Conservation (phyloP, 2,888 invertebrate genomes). For the Actias luna region DNA sequence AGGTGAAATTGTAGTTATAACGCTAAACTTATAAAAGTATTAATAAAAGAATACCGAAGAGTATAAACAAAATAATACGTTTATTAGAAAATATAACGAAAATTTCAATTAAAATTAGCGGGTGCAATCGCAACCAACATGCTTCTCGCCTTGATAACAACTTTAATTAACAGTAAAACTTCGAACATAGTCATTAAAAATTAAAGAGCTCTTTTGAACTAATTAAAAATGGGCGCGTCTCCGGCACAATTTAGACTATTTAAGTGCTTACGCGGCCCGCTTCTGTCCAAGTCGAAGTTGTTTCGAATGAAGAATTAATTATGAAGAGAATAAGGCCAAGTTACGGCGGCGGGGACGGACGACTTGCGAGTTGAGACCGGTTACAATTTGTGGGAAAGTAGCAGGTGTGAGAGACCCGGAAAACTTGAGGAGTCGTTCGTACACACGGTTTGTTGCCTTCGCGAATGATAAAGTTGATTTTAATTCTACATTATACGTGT, state of each 20-base stretch:
- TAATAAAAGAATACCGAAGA: no score
- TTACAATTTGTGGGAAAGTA: constrained; percentile 78
- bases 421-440: constrained; percentile 62
- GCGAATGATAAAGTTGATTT: constrained; percentile 77
- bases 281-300: constrained; percentile 73
- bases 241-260: constrained; percentile 76
- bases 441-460: constrained; percentile 77
- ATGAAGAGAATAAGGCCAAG: constrained; percentile 72
- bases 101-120: constrained; percentile 37
- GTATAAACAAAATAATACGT: not conserved
- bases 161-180: constrained; percentile 61
- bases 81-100: not conserved
- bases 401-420: constrained; percentile 70
- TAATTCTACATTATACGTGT: constrained; percentile 73
- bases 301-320: constrained; percentile 81
- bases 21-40: no score
- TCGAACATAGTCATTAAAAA: constrained; percentile 70
- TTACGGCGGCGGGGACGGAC: constrained; percentile 53
- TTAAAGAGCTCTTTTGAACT: constrained; percentile 70
- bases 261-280: constrained; percentile 75
- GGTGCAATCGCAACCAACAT: constrained; percentile 41
- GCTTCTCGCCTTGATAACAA: constrained; percentile 40
- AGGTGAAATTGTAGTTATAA: no score
- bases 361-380: constrained; percentile 69
- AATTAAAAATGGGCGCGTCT: constrained; percentile 79